Evolutionary conservation across 92 coral and sea anemone species (phyloP), one percentile per base, ranked within the genome.

Genomic region (Epizoanthus rinbou): DNA sequence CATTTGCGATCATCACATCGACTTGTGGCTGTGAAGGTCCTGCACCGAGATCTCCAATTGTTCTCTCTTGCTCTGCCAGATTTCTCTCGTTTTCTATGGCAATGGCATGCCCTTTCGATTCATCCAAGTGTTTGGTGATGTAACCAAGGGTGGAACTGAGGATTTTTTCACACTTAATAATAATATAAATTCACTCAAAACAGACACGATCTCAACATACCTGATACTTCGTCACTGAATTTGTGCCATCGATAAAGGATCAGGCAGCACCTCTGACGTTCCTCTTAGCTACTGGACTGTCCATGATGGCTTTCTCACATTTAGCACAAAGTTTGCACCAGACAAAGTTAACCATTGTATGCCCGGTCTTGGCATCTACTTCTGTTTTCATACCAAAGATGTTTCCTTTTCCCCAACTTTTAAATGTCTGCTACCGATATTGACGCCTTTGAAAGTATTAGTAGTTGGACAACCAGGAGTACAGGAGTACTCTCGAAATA

Each of bases 401-500:
- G 76, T 13, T 37, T 37, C 3, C 76, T 19, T 71, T 37, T 16
- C 76, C 56, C 76, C 76, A 71, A 37, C 76, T 71, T 71, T 71
- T 71, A 18, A 71, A 37, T 17, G 57, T 71, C 17, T 25, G 8
- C 10, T 45, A 5, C 9, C 9, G 10, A 45, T 5, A 4, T 45
- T 45, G 52, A 8, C 52, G 10, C 10, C 52, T 1, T 45, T 7
- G 8, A 45, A 45, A 5, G 1, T 5, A 7, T 8, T 45, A 7
- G 8, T 45, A 45, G 52, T 5, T 7, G 10, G 10, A 5, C 9
- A 45, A 45, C 7, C 52, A 45, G 52, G 10, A 45, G 52, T 45
- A 45, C 52, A 45, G 50, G 50, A 43, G 50, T 43, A 43, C 39
- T 35, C 39, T 35, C 39, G 39, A 35, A 35, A 4, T 35, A 35